phyloP scores from a whole-genome alignment of 2,113 vertebrate genomes.

The Dasyornis broadbenti region DNA sequence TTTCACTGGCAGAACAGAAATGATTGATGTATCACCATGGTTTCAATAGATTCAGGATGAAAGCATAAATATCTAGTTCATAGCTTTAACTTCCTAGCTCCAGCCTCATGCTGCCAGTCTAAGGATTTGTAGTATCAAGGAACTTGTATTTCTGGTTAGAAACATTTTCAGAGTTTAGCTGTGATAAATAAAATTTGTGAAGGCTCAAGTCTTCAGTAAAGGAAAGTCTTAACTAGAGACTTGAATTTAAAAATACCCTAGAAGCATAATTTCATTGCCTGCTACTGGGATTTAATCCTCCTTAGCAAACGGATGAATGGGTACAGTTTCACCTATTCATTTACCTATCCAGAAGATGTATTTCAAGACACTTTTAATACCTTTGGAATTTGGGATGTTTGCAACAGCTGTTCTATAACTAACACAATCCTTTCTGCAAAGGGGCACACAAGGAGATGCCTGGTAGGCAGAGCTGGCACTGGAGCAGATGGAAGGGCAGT shows the following conservation, averaged over 20 bases:
- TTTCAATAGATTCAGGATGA: not conserved
- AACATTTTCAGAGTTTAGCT: not conserved
- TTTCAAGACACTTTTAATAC: not conserved
- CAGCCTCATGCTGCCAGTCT: not conserved
- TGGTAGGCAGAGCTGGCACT: fast-evolving
- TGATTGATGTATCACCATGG: not conserved
- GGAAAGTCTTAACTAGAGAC: not conserved
- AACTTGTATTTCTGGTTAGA: not conserved
- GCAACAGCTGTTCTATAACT: not conserved
- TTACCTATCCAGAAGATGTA: not conserved
- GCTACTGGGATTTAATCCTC: not conserved
- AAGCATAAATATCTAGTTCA: not conserved
- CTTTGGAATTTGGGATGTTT: not conserved
- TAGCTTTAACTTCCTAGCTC: not conserved
- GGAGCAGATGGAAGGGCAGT: not conserved
- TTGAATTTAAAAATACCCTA: not conserved
- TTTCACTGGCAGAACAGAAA: not conserved
- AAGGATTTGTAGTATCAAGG: not conserved
- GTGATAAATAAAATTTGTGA: not conserved
- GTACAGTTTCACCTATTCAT: not conserved
- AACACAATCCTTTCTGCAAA: not conserved
- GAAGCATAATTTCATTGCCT: not conserved
- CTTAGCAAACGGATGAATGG: not conserved
- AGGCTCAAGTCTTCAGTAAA: not conserved
- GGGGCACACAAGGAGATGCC: not conserved